These are phyloP conservation scores for Agrilus planipennis DNA, from an alignment of 1,140 invertebrate species.

Conservation along the genomic window DNA sequence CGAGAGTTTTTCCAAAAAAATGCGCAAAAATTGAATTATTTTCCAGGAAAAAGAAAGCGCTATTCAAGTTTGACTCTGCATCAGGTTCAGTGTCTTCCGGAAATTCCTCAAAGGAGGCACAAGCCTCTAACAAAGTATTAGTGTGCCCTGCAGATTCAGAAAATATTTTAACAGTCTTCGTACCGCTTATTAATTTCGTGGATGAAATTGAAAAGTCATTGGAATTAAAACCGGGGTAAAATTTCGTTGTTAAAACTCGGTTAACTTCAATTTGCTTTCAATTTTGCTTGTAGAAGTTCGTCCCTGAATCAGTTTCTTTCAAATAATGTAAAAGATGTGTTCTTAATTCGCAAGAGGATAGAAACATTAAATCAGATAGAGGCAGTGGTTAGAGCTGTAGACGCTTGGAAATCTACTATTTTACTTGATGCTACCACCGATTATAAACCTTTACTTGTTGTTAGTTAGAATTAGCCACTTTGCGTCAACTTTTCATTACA, in stretches of 20 bases:
- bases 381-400: slow-evolving; percentile 55
- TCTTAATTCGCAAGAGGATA: slow-evolving; percentile 46
- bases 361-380: slow-evolving; percentile 50
- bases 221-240: slow-evolving; percentile 47
- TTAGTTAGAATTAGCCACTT: too few species aligned
- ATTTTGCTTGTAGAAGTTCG: slow-evolving; percentile 38
- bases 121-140: slow-evolving; percentile 38
- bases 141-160: slow-evolving; percentile 61
- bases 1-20: slow-evolving; percentile 13
- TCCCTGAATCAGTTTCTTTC: slow-evolving; percentile 62
- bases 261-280: not conserved
- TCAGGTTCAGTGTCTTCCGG: slow-evolving; percentile 59
- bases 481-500: not conserved
- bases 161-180: slow-evolving; percentile 66
- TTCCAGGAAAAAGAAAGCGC: slow-evolving; percentile 43
- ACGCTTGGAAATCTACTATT: slow-evolving; percentile 59
- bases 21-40: slow-evolving; percentile 4
- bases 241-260: not conserved
- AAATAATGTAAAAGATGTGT: slow-evolving; percentile 63
- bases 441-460: slow-evolving; percentile 57
- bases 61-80: slow-evolving; percentile 74
- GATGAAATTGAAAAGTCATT: slow-evolving; percentile 62
- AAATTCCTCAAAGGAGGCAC: slow-evolving; percentile 48
- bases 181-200: slow-evolving; percentile 61
- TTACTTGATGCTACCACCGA: slow-evolving; percentile 53